Evolutionary conservation across 30 jellyfish, hydroid and myxozoan species (phyloP).

Genomic region (Clytia hemisphaerica): DNA sequence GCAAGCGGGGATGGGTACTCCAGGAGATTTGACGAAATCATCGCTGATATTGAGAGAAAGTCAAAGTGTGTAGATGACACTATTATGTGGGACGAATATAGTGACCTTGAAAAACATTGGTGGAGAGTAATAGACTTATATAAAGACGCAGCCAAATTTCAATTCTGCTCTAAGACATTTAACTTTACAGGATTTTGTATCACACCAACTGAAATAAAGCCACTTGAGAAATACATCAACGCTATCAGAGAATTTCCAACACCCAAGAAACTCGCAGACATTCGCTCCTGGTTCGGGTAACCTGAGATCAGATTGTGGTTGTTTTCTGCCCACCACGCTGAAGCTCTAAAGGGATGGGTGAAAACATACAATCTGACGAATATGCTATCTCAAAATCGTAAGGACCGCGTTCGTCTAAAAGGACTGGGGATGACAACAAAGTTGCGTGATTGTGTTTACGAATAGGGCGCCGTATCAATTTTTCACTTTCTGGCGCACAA

Average conservation of each 20-base stretch:
- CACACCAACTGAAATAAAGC: background rate
- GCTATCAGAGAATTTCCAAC: constrained; percentile 1
- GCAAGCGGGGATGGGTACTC: constrained; percentile 6
- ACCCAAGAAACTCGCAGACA: background rate
- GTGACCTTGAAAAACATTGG: background rate
- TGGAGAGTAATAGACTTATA: background rate
- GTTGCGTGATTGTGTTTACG: too few species aligned
- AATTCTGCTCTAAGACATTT: background rate
- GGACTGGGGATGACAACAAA: too few species aligned
- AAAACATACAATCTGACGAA: too few species aligned
- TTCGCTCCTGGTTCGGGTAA: too few species aligned
- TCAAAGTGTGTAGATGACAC: background rate
- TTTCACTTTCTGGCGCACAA: too few species aligned
- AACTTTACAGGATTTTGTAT: background rate
- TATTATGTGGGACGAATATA: background rate
- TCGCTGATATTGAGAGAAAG: background rate
- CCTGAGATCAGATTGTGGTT: too few species aligned
- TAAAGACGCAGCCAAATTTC: background rate
- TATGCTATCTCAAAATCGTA: too few species aligned
- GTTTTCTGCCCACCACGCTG: too few species aligned
- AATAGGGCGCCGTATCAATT: too few species aligned
- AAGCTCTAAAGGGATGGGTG: too few species aligned
- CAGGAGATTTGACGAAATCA: background rate
- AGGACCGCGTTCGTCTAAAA: too few species aligned
- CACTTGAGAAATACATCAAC: background rate